Base-by-base conservation (phyloP, 2,797 vertebrate species). In the Strix occidentalis region DNA sequence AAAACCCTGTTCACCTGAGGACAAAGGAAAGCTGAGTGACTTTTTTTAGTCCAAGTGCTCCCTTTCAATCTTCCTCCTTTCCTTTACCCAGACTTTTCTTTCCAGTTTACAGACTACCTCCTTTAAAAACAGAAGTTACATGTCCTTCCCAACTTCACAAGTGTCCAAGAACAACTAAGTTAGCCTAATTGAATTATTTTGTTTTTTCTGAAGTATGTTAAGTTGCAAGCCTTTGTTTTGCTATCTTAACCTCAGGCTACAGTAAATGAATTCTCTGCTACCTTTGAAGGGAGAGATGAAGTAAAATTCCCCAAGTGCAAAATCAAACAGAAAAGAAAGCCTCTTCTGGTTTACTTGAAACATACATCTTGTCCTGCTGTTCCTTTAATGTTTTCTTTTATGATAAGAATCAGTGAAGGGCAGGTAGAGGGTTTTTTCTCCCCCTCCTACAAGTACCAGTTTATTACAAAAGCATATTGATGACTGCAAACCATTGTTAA, bases 231-330 rank as follows among this genome's bases (percentile, higher is more conserved):
- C 97, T 98, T 98, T 98, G 98, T 98, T 98, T 99, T 98, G 97
- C 97, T 98, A 97, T 94, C 93, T 71, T 97, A 97, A 98, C 98
- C 98, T 97, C 95, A 45, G 98, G 98, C 97, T 97, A 97, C 98
- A 98, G 98, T 98, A 99, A 99, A 99, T 99, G 97, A 98, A 98
- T 98, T 98, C 97, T 96, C 97, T 98, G 97, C 98, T 98, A 97
- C 87, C 91, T 99, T 98, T 98, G 98, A 99, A 98, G 97, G 97
- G 94, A 97, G 96, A 98, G 97, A 98, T 98, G 98, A 98, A 98
- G 97, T 98, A 98, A 98, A 98, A 98, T 97, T 97, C 98, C 98
- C 98, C 97, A 98, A 98, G 98, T 98, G 95, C 96, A 98, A 98
- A 98, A 98, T 98, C 98, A 98, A 98, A 98, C 96, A 98, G 97